Evolutionary conservation across 2,113 vertebrate species (phyloP).

Genomic region (Cisticola juncidis): DNA sequence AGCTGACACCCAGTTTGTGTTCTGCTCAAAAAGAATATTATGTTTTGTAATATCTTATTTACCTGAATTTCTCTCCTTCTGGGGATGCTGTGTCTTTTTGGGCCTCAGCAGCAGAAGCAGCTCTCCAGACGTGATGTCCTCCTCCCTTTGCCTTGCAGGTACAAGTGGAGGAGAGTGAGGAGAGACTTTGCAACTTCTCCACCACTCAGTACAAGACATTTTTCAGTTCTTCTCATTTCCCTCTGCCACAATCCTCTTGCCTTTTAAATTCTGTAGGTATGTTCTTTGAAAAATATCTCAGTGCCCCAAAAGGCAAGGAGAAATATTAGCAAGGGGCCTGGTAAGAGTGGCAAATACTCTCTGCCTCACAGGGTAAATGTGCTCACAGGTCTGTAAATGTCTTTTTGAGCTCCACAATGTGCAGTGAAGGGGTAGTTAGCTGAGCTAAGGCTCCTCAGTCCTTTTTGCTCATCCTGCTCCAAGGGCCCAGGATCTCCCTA

Average conservation of each 20-base stretch:
- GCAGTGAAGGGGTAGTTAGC: neutral
- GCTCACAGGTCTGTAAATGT: neutral
- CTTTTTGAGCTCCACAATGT: neutral
- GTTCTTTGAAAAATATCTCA: neutral
- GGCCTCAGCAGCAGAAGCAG: neutral
- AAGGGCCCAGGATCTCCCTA: neutral
- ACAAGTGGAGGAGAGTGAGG: neutral
- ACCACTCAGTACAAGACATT: neutral
- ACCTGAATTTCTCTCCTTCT: neutral
- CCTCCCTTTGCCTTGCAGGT: neutral
- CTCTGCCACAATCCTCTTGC: neutral
- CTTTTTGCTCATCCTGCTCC: neutral
- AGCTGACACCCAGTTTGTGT: neutral
- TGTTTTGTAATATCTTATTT: neutral
- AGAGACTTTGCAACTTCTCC: neutral
- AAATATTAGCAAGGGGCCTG: neutral
- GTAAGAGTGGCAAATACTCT: neutral
- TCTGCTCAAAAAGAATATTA: slow-evolving; percentile 13
- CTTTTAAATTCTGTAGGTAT: neutral
- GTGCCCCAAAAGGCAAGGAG: neutral
- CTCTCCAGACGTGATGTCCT: neutral
- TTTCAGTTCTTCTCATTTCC: neutral
- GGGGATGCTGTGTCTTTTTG: neutral
- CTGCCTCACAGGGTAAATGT: neutral
- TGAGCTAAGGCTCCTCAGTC: neutral